Evolutionary conservation across 2,113 vertebrate species (phyloP).

Genomic region (Psophia crepitans): DNA sequence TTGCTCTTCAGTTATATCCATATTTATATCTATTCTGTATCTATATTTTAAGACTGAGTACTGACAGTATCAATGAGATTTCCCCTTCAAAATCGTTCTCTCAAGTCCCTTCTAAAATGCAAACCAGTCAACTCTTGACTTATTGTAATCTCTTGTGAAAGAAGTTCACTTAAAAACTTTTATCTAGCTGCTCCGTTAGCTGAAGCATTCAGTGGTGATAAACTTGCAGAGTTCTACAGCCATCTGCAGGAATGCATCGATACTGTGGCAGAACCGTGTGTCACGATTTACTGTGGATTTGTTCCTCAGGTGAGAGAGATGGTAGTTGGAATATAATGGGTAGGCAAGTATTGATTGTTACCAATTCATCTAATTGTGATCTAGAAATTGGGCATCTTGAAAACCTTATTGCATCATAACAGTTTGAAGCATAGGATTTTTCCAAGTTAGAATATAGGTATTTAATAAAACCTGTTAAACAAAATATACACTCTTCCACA

Average conservation of each 20-base stretch:
- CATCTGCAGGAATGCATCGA: constrained; percentile 61
- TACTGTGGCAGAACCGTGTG: constrained; percentile 7
- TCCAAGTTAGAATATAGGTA: background rate
- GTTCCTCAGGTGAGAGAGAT: background rate
- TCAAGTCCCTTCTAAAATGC: background rate
- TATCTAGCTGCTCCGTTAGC: background rate
- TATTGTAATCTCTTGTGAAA: background rate
- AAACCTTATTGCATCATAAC: background rate
- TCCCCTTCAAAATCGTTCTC: background rate
- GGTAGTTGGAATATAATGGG: background rate
- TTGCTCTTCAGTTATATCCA: background rate
- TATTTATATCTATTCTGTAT: background rate
- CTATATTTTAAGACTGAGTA: background rate
- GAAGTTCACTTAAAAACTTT: background rate
- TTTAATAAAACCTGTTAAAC: background rate
- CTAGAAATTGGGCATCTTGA: background rate
- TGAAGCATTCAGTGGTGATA: background rate
- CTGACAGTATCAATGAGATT: background rate
- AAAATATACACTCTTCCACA: background rate
- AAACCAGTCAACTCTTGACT: background rate
- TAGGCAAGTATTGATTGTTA: background rate
- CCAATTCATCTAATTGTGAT: background rate
- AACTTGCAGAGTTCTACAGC: constrained; percentile 56
- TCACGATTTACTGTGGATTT: background rate
- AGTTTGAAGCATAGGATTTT: background rate